A percentile compares a stretch with the other conserved stretches of the same genome.
These are phyloP conservation scores for Drosophila tristis DNA, from an alignment of 1,140 invertebrate genomes.

Conservation along the genomic window DNA sequence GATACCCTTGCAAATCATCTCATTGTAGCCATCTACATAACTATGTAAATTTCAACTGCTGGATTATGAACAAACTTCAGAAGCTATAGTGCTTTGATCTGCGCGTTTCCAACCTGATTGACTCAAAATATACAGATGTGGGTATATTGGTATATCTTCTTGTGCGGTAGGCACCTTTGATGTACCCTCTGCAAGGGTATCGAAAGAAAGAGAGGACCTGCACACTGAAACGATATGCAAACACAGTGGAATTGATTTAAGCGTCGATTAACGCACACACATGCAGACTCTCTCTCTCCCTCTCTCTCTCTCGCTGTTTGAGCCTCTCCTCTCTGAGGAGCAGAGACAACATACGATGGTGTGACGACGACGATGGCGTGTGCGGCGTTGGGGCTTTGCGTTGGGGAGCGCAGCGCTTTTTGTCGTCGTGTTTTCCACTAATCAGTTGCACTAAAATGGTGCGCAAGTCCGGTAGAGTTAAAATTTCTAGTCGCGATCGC, in stretches of 20 bases:
- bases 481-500: slow-evolving; percentile 71
- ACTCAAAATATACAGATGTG: no score
- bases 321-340: slow-evolving; percentile 14
- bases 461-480: slow-evolving; percentile 81
- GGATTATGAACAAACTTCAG: no score
- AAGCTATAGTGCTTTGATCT: no score
- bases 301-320: neutral
- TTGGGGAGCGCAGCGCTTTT: slow-evolving; percentile 35
- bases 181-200: slow-evolving; percentile 11
- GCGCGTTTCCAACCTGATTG: no score
- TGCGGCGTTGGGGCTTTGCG: slow-evolving; percentile 3
- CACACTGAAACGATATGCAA: slow-evolving; percentile 57
- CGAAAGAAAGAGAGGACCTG: slow-evolving; percentile 18
- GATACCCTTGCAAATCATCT: no score
- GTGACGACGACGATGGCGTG: slow-evolving; percentile 44
- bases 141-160: neutral
- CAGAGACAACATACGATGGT: slow-evolving; percentile 69
- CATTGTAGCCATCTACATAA: no score
- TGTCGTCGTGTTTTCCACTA: slow-evolving; percentile 68
- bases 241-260: slow-evolving; percentile 77
- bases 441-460: slow-evolving; percentile 82
- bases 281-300: slow-evolving; percentile 9
- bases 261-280: slow-evolving; percentile 73
- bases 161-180: neutral
- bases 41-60: no score